These are phyloP conservation scores for Xenops minutus DNA, from an alignment of 2,797 vertebrate genomes.

Conservation along the genomic window DNA sequence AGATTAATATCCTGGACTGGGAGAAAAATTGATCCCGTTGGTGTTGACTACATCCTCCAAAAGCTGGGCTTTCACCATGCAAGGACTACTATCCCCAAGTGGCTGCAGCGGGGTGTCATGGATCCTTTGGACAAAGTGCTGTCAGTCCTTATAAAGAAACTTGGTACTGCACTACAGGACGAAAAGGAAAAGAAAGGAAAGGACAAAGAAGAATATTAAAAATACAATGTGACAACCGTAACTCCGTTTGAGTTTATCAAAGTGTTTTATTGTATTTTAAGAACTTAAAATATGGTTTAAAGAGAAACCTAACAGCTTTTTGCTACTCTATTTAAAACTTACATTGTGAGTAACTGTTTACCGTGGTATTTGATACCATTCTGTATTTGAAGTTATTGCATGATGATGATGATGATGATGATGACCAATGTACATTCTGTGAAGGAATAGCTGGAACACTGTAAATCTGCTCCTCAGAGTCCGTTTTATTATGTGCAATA, in stretches of 20 bases:
- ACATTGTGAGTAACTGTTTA: conserved; percentile 83
- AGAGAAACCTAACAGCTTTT: conserved; percentile 70
- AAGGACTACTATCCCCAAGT: conserved; percentile 98
- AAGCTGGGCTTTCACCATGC: conserved; percentile 98
- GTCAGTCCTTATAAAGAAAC: conserved; percentile 96
- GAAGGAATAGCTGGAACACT: conserved; percentile 78
- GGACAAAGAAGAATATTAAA: conserved; percentile 93
- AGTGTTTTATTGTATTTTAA: conserved; percentile 70
- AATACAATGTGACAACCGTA: conserved; percentile 37
- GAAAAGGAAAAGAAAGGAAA: conserved; percentile 94
- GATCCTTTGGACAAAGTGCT: conserved; percentile 97
- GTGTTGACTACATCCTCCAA: conserved; percentile 98
- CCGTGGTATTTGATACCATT: conserved; percentile 77
- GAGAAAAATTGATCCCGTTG: conserved; percentile 96
- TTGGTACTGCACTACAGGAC: conserved; percentile 93
- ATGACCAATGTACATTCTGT: conserved; percentile 82
- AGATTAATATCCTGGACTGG: conserved; percentile 99
- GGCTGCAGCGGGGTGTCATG: conserved; percentile 98
- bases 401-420: conserved; percentile 74
- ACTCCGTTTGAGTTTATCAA: conserved; percentile 67
- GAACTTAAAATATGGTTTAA: conserved; percentile 72
- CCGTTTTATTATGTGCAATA: conserved; percentile 87
- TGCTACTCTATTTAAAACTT: conserved; percentile 74
- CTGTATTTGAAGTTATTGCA: conserved; percentile 80
- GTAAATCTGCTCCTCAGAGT: conserved; percentile 78